phyloP scores from a whole-genome alignment of 2,888 invertebrate species.

The Xestia sexstrigata region DNA sequence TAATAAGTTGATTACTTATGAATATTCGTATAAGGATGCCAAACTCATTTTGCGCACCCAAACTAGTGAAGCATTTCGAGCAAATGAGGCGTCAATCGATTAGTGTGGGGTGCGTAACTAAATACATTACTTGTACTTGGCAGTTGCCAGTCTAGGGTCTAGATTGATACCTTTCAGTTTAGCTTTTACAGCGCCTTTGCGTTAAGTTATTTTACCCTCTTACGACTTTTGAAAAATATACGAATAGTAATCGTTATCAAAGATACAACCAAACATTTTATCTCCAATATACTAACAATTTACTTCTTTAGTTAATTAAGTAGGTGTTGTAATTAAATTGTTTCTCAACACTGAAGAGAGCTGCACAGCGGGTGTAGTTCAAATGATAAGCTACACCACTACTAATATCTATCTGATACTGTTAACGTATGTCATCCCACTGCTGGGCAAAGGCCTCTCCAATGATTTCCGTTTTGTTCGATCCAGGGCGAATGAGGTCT shows the following conservation, averaged over 20 bases:
- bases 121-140: neutral
- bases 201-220: neutral
- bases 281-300: neutral
- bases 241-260: too few species aligned
- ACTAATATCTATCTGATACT: too few species aligned
- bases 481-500: too few species aligned
- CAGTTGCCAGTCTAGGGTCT: neutral
- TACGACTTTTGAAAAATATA: neutral
- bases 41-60: neutral
- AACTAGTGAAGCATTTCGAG: neutral
- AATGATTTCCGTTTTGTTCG: too few species aligned
- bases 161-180: neutral
- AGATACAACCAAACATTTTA: neutral
- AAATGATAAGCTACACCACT: too few species aligned
- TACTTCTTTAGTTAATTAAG: neutral
- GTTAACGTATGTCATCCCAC: too few species aligned
- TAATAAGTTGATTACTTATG: neutral
- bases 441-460: too few species aligned
- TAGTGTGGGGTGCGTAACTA: conserved; percentile 2
- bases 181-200: neutral
- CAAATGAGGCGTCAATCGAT: conserved; percentile 35
- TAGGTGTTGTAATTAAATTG: neutral
- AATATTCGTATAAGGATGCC: neutral
- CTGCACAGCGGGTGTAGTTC: neutral
- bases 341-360: neutral